Evolutionary conservation across 2,888 invertebrate genomes (phyloP).

Genomic region (Strigamia transsilvanica): DNA sequence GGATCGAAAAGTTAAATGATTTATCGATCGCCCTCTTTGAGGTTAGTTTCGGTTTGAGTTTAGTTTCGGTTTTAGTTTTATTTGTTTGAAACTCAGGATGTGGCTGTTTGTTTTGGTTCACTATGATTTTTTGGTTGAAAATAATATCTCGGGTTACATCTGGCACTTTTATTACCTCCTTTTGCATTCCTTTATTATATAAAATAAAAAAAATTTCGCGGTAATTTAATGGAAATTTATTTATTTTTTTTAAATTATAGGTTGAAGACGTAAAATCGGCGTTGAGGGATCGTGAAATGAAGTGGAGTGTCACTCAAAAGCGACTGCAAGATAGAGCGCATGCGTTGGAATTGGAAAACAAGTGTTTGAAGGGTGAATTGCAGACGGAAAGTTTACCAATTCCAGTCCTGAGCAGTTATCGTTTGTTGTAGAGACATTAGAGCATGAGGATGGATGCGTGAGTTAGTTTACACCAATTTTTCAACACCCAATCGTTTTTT

Average conservation of each 20-base stretch:
- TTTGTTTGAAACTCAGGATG: too few species aligned
- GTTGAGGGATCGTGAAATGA: not conserved
- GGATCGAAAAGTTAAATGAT: not conserved
- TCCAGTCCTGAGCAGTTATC: not conserved
- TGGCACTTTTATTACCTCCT: too few species aligned
- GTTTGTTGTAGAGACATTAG: not conserved
- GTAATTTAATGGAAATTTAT: not conserved
- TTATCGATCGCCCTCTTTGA: not conserved
- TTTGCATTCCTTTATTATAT: too few species aligned
- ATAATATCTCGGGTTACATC: too few species aligned
- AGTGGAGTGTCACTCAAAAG: not conserved
- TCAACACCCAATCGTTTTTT: not conserved
- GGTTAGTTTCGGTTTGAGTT: not conserved
- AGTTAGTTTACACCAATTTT: not conserved
- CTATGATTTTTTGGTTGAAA: not conserved
- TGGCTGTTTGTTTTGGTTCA: too few species aligned
- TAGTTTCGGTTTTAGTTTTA: too few species aligned
- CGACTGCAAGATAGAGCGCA: not conserved
- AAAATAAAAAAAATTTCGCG: too few species aligned
- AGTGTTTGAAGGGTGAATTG: not conserved
- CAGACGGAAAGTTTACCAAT: not conserved
- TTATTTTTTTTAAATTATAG: not conserved
- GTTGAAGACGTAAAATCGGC: not conserved
- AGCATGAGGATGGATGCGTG: not conserved
- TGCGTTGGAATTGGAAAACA: not conserved